Conservation (phyloP, 2,113 vertebrate species). For the Hydropotes inermis region DNA sequence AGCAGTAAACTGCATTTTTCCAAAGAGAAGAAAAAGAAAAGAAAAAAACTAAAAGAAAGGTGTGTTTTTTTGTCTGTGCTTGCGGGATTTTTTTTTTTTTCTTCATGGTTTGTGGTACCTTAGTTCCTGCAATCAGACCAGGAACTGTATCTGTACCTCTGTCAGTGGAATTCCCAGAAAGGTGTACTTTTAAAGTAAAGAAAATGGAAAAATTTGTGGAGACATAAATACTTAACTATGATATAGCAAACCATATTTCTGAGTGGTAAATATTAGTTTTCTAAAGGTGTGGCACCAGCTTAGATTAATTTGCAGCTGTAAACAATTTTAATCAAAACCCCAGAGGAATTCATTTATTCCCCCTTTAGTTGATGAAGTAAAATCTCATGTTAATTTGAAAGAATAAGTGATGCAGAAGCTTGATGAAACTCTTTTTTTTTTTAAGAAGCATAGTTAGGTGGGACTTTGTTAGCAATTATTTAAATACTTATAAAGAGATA, state of each 20-base stretch:
- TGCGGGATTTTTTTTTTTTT: not conserved
- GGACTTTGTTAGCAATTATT: not conserved
- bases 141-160: not conserved
- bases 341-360: not conserved
- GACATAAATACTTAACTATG: not conserved
- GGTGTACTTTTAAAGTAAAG: constrained; percentile 4
- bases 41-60: not conserved
- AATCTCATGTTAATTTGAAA: constrained; percentile 21
- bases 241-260: not conserved
- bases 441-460: not conserved
- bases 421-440: not conserved
- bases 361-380: not conserved
- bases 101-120: not conserved
- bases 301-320: constrained; percentile 44
- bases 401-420: constrained; percentile 27
- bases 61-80: not conserved
- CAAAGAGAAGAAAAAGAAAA: not conserved
- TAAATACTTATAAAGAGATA: not conserved
- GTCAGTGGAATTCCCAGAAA: not conserved
- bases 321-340: constrained; percentile 18
- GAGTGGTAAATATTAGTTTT: constrained; percentile 19
- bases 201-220: not conserved
- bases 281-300: not conserved
- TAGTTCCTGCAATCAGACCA: not conserved
- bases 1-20: not conserved